Conservation (phyloP, 2,113 vertebrate species). For the Stegastes partitus region DNA sequence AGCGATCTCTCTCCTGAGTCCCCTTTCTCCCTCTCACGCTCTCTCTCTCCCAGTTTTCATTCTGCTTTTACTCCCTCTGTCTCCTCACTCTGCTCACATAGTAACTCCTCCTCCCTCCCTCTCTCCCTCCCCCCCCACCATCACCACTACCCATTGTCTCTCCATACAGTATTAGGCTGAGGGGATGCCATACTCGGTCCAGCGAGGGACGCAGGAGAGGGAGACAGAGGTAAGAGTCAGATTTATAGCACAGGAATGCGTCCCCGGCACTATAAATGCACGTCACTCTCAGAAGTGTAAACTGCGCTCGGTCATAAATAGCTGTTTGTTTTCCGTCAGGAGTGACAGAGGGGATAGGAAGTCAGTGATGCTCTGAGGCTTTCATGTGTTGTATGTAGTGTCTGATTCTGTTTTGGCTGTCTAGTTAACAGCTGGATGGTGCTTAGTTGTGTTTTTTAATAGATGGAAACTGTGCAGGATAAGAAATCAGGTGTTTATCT, state of each 20-base stretch:
- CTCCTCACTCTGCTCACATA: conserved; percentile 69
- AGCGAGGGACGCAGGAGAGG: conserved; percentile 67
- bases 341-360: conserved; percentile 34
- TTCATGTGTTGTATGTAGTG: conserved; percentile 56
- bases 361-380: conserved; percentile 51
- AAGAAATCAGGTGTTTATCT: conserved; percentile 20
- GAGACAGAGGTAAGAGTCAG: conserved; percentile 76
- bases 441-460: conserved; percentile 30
- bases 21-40: conserved; percentile 21
- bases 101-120: conserved; percentile 77
- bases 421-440: conserved; percentile 40
- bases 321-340: conserved; percentile 35
- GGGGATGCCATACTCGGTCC: conserved; percentile 77
- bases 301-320: conserved; percentile 7
- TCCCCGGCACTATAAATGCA: conserved; percentile 33
- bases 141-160: conserved; percentile 79
- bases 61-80: conserved; percentile 68
- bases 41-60: conserved; percentile 64
- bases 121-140: no score
- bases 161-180: conserved; percentile 80
- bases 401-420: conserved; percentile 42
- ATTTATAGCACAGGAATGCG: conserved; percentile 61
- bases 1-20: conserved; percentile 63
- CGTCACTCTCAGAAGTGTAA: conserved; percentile 40
- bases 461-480: conserved; percentile 19